These are phyloP conservation scores for Echinops telfairi DNA, from an alignment of 2,113 vertebrate genomes.

Conservation along the genomic window DNA sequence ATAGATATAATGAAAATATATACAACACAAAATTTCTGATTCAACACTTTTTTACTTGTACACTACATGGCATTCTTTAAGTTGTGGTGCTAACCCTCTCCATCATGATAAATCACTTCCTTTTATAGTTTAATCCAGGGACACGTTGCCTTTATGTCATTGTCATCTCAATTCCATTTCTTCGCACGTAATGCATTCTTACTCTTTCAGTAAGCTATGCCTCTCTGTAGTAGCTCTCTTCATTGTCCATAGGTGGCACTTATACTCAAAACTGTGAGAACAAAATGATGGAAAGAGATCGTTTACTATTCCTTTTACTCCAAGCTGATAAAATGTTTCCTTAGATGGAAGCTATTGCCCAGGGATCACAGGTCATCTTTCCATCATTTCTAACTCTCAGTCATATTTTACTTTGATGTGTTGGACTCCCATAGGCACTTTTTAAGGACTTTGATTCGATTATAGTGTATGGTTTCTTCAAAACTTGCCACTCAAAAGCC, in stretches of 20 bases:
- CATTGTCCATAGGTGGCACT: slow-evolving; percentile 1
- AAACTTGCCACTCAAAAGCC: slow-evolving; percentile 57
- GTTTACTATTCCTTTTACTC: slow-evolving; percentile 63
- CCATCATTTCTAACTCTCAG: slow-evolving; percentile 61
- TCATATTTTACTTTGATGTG: slow-evolving; percentile 66
- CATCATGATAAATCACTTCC: background rate
- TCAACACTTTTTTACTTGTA: background rate
- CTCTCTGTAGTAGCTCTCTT: slow-evolving; percentile 33
- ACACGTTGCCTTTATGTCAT: background rate
- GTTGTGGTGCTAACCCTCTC: background rate
- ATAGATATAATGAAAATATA: no score
- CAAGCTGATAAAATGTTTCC: slow-evolving; percentile 71
- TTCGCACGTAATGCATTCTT: background rate
- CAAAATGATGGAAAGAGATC: slow-evolving; percentile 19
- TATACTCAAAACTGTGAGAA: slow-evolving; percentile 39
- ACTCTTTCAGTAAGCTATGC: background rate
- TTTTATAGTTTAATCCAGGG: background rate
- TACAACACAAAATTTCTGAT: background rate
- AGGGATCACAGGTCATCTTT: slow-evolving; percentile 62
- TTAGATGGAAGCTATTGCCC: slow-evolving; percentile 45
- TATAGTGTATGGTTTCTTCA: slow-evolving; percentile 18
- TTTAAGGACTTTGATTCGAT: slow-evolving; percentile 70
- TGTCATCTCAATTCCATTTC: slow-evolving; percentile 19
- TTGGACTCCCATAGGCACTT: slow-evolving; percentile 45
- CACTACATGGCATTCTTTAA: background rate